Evolutionary conservation across 2,797 vertebrate genomes (phyloP).

Genomic region (Ctenopoma kingsleyae): DNA sequence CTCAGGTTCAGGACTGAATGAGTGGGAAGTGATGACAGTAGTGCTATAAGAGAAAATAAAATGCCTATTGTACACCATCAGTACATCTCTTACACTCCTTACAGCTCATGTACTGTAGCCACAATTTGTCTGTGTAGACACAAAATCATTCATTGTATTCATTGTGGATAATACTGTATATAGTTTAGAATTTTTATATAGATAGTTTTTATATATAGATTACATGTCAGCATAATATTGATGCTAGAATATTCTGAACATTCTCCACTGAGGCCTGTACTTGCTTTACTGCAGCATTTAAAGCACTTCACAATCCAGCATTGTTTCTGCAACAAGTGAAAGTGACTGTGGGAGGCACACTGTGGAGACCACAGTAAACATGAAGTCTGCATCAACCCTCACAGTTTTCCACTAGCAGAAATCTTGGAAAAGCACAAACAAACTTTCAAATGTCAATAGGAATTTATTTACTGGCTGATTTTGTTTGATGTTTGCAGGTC

Average conservation of each 20-base stretch:
- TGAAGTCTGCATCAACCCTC: constrained; percentile 21
- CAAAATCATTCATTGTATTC: background rate
- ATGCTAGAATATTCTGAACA: background rate
- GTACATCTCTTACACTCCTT: too few species aligned
- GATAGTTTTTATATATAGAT: too few species aligned
- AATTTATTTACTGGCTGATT: constrained; percentile 9
- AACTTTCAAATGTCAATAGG: constrained; percentile 26
- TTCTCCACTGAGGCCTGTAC: background rate
- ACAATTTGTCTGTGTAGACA: background rate
- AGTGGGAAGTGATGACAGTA: constrained; percentile 8
- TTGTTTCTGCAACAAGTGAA: constrained; percentile 15
- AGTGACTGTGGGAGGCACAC: constrained; percentile 25
- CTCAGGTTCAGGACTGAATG: constrained; percentile 16
- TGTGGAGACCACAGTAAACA: too few species aligned
- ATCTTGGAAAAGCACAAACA: constrained; percentile 26
- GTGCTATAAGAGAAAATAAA: constrained; percentile 12
- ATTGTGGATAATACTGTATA: background rate
- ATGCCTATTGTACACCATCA: background rate
- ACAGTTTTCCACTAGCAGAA: constrained; percentile 28
- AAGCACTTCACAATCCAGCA: background rate
- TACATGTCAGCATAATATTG: too few species aligned
- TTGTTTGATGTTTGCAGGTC: constrained; percentile 6
- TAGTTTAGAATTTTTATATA: background rate
- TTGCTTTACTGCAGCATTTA: background rate
- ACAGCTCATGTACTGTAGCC: background rate